Percentiles rank a stretch among this genome's conserved stretches.
These are phyloP conservation scores for Rhinichthys osculus DNA, from an alignment of 2,797 vertebrate genomes.

Conservation along the genomic window DNA sequence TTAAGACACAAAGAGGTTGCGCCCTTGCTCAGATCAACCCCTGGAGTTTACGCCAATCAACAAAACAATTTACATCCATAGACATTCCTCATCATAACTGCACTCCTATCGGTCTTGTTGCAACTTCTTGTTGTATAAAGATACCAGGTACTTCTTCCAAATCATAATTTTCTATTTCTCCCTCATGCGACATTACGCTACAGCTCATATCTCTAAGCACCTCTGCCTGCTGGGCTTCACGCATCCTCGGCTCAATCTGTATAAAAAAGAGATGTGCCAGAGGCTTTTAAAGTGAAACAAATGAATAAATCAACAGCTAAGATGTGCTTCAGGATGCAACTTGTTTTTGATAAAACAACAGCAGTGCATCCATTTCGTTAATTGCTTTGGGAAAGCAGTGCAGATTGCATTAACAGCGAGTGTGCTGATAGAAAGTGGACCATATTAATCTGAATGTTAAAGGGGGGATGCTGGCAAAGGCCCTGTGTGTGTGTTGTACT, in stretches of 20 bases:
- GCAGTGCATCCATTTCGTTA: constrained; percentile 73
- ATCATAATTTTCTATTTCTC: constrained; percentile 38
- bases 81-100: background rate
- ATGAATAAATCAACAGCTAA: constrained; percentile 82
- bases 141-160: constrained; percentile 1
- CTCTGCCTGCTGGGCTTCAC: constrained; percentile 57
- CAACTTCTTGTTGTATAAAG: background rate
- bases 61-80: background rate
- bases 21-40: background rate
- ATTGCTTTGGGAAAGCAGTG: constrained; percentile 79
- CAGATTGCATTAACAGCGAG: constrained; percentile 71
- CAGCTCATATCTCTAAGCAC: constrained; percentile 37
- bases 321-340: constrained; percentile 77
- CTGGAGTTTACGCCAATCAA: background rate
- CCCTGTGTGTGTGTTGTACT: constrained; percentile 56
- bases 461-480: constrained; percentile 52
- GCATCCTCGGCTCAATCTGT: constrained; percentile 56
- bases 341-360: constrained; percentile 80
- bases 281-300: constrained; percentile 72
- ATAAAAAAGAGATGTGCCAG: constrained; percentile 30
- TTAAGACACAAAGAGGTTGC: background rate
- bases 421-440: constrained; percentile 77
- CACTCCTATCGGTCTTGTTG: background rate
- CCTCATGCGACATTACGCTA: constrained; percentile 11
- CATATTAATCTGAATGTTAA: constrained; percentile 79